Evolutionary conservation across 2,113 vertebrate species (phyloP).

Genomic region (Donacobius atricapilla): DNA sequence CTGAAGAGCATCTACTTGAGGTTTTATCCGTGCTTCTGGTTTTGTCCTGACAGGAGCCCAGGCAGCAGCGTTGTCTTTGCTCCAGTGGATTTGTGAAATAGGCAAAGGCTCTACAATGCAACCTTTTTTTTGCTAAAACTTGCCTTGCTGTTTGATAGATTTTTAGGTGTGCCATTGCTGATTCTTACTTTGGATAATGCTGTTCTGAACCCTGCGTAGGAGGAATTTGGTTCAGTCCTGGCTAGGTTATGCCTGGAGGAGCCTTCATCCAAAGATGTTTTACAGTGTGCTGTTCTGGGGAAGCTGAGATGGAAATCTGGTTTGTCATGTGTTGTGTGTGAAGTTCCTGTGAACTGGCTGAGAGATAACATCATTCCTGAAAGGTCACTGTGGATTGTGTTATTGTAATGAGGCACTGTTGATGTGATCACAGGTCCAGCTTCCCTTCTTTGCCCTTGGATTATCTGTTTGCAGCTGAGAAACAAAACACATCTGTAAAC

Average conservation of each 20-base stretch:
- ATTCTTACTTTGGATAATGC: background rate
- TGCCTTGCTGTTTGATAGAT: background rate
- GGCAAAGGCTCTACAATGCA: background rate
- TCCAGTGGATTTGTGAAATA: background rate
- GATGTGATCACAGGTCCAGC: background rate
- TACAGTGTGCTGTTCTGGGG: background rate
- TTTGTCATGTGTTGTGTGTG: background rate
- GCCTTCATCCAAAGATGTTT: background rate
- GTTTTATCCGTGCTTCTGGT: background rate
- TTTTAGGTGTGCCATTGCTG: background rate
- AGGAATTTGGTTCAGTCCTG: background rate
- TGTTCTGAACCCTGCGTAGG: background rate
- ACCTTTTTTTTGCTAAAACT: background rate
- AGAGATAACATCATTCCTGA: background rate
- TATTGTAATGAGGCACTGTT: background rate
- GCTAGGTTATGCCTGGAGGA: background rate
- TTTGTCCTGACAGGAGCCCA: background rate
- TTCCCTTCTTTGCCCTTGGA: background rate
- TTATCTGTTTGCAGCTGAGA: background rate
- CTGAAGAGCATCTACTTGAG: background rate
- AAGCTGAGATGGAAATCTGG: background rate
- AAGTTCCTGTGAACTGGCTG: background rate
- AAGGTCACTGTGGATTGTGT: background rate
- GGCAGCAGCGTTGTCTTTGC: background rate
- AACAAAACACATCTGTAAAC: background rate